phyloP scores from a whole-genome alignment of 2,888 invertebrate genomes.

The Epinotia brunnichana region DNA sequence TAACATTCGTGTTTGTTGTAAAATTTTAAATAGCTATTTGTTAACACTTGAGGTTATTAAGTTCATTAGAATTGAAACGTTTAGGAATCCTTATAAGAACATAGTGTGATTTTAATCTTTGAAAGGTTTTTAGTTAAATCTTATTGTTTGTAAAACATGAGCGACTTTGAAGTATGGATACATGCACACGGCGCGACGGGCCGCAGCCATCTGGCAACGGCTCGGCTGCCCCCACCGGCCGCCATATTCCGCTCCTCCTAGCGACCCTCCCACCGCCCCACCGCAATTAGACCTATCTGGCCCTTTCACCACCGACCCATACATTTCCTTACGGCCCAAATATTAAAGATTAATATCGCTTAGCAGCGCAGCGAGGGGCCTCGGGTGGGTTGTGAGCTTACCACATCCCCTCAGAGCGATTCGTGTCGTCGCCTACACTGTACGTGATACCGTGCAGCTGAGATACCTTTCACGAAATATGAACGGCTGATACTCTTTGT shows the following conservation, averaged over 20 bases:
- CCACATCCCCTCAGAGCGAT: slow-evolving; percentile 69
- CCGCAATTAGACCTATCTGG: slow-evolving; percentile 72
- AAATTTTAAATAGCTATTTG: not conserved
- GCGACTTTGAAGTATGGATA: slow-evolving; percentile 38
- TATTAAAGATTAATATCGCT: slow-evolving; percentile 77
- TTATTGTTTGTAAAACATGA: slow-evolving; percentile 4
- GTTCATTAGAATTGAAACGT: not conserved
- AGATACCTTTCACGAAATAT: slow-evolving; percentile 48
- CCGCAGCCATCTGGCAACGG: slow-evolving; percentile 67
- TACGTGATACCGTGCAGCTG: slow-evolving; percentile 60
- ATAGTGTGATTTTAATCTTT: no score
- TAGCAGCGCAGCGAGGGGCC: slow-evolving; percentile 56
- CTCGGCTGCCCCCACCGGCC: slow-evolving; percentile 71
- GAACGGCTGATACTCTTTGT: slow-evolving; percentile 12
- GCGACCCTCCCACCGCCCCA: slow-evolving; percentile 80
- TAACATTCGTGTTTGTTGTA: not conserved
- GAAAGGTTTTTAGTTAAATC: no score
- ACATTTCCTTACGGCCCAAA: slow-evolving; percentile 68
- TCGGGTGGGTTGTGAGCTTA: slow-evolving; percentile 62
- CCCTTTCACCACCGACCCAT: slow-evolving; percentile 64
- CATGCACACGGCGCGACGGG: slow-evolving; percentile 62
- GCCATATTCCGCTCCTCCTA: slow-evolving; percentile 79
- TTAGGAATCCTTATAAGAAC: not conserved
- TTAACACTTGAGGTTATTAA: not conserved
- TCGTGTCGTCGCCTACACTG: slow-evolving; percentile 73